Conservation (phyloP, 2,888 invertebrate species). For the Leucoptera coffeella region DNA sequence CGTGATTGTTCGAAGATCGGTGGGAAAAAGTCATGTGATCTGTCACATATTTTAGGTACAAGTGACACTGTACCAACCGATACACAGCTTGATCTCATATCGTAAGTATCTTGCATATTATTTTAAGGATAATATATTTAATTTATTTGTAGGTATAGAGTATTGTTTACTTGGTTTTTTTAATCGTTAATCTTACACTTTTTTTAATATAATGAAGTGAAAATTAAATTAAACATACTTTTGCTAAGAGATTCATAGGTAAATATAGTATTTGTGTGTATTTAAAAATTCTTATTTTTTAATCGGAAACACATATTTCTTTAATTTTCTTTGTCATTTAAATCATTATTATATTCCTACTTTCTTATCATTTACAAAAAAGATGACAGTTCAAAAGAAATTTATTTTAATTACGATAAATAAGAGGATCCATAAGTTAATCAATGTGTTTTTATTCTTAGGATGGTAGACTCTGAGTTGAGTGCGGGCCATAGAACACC, state of each 20-base stretch:
- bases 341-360: constrained; percentile 2
- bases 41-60: constrained; percentile 86
- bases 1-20: constrained; percentile 58
- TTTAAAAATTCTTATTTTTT: too few species aligned
- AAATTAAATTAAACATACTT: too few species aligned
- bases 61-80: constrained; percentile 74
- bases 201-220: too few species aligned
- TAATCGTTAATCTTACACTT: too few species aligned
- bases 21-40: constrained; percentile 66
- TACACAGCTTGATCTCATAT: constrained; percentile 66
- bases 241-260: too few species aligned
- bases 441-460: constrained; percentile 37
- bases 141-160: too few species aligned
- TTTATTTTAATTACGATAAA: too few species aligned
- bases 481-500: constrained; percentile 62
- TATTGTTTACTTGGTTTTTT: too few species aligned
- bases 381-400: too few species aligned
- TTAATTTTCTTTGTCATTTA: constrained; percentile 2
- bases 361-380: too few species aligned
- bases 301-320: constrained; percentile 1
- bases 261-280: too few species aligned
- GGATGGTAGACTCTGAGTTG: constrained; percentile 62
- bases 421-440: too few species aligned
- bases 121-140: background rate
- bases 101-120: constrained; percentile 23